phyloP scores from a whole-genome alignment of 2,797 vertebrate species.

The Stomatorhinus walkeri region DNA sequence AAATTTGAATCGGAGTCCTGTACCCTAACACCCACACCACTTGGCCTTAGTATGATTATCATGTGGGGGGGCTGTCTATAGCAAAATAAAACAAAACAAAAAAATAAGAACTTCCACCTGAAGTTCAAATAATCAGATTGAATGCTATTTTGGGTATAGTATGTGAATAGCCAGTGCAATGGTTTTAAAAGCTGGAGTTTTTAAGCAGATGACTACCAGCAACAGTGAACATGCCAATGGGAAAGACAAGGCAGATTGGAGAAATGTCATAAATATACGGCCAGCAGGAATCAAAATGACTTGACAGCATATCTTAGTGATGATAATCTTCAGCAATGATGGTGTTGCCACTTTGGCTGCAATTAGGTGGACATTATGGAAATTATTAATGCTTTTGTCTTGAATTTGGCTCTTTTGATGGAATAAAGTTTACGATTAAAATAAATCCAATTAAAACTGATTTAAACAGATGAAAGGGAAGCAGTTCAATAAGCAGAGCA shows the following conservation, averaged over 20 bases:
- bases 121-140: not conserved
- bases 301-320: not conserved
- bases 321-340: not conserved
- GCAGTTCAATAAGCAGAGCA: not conserved
- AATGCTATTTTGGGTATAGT: not conserved
- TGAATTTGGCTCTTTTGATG: not conserved
- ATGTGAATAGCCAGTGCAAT: not conserved
- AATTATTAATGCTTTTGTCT: not conserved
- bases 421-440: not conserved
- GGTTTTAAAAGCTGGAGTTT: not conserved
- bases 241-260: not conserved
- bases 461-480: not conserved
- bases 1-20: not conserved
- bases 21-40: not conserved
- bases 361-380: not conserved
- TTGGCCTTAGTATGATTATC: not conserved
- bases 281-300: not conserved
- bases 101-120: not conserved
- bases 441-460: not conserved
- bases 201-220: not conserved
- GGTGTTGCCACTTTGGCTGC: not conserved
- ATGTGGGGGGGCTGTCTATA: not conserved
- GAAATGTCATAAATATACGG: not conserved
- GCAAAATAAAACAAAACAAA: not conserved
- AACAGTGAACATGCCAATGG: not conserved